Evolutionary conservation across 2,113 vertebrate species (phyloP), one percentile per base, ranked within the genome.

Genomic region (Clupea harengus): DNA sequence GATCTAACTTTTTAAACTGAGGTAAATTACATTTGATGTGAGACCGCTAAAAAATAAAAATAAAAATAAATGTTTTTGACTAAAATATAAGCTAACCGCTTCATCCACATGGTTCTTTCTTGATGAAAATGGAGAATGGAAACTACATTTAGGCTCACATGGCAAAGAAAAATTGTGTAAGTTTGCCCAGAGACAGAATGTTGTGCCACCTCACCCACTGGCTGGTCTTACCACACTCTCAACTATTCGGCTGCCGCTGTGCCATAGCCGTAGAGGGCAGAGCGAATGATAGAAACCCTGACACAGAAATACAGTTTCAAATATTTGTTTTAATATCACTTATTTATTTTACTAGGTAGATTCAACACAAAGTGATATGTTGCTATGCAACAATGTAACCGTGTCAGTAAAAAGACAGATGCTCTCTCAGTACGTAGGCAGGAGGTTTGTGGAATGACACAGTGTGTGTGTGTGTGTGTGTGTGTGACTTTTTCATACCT

Each of bases 301-400:
- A 78, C 15, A 13, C 72, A 78, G 11, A 78, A 39, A 39, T 15
- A 39, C 10, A 78, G 28, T 15, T 39, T 44, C 10, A 44, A 39
- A 39, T 39, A 15, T 39, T 78, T 13, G 11, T 39, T 44, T 39
- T 1, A 78, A 78, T 32, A 39, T 75, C 15, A 1, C 13, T 78
- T 28, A 13, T 72, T 39, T 78, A 32, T 32, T 32, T 13, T 3
- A 17, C 28, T 15, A 25, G 28, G 25, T 44, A 39, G 28, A 39
- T 10, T 32, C 72, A 39, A 32, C 72, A 17, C 72, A 78, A 39
- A 78, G 72, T 78, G 72, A 78, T 39, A 3, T 39, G 72, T 78
- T 78, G 72, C 72, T 78, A 78, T 78, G 72, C 72, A 78, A 78
- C 28, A 15, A 11, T 17, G 72, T 32, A 44, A 78, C 47, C 82